Evolutionary conservation across 2,888 invertebrate species (phyloP).

Genomic region (Ctenicera cuprea): DNA sequence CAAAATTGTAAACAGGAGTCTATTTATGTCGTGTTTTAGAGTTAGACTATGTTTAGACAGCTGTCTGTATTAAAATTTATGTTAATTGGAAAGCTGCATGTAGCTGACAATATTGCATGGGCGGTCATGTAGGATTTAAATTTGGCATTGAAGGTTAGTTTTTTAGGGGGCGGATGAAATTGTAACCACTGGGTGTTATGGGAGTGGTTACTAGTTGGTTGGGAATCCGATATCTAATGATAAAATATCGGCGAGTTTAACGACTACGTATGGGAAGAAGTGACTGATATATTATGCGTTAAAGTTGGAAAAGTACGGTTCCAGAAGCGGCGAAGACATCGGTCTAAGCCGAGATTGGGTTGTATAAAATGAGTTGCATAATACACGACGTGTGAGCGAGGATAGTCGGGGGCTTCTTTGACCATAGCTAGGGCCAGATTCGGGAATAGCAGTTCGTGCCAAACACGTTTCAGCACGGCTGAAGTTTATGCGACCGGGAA

Average conservation of each 20-base stretch:
- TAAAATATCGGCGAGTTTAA: conserved; percentile 41
- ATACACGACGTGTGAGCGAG: conserved; percentile 48
- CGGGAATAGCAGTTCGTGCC: conserved; percentile 54
- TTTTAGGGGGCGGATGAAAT: background rate
- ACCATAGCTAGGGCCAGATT: conserved; percentile 44
- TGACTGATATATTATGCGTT: conserved; percentile 40
- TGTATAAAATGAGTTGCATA: conserved; percentile 44
- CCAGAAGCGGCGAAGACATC: conserved; percentile 32
- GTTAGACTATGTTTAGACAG: conserved; percentile 9
- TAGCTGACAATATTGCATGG: conserved; percentile 11
- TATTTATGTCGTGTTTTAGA: background rate
- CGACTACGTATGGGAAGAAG: conserved; percentile 33
- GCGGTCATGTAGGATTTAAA: no score
- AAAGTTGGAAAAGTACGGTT: conserved; percentile 36
- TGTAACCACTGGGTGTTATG: background rate
- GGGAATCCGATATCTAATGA: conserved; percentile 29
- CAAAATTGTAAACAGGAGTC: background rate
- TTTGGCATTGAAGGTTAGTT: background rate
- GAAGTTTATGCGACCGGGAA: conserved; percentile 57
- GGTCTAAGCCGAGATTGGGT: conserved; percentile 42
- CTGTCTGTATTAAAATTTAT: conserved; percentile 9
- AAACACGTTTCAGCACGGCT: conserved; percentile 53
- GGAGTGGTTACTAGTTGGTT: conserved; percentile 15
- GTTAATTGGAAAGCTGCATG: conserved; percentile 9
- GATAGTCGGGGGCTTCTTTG: conserved; percentile 43